A percentile compares a stretch with the other conserved stretches of the same genome.
Conservation (phyloP, 2,888 invertebrate genomes). For the Xanthostigma xanthostigma region DNA sequence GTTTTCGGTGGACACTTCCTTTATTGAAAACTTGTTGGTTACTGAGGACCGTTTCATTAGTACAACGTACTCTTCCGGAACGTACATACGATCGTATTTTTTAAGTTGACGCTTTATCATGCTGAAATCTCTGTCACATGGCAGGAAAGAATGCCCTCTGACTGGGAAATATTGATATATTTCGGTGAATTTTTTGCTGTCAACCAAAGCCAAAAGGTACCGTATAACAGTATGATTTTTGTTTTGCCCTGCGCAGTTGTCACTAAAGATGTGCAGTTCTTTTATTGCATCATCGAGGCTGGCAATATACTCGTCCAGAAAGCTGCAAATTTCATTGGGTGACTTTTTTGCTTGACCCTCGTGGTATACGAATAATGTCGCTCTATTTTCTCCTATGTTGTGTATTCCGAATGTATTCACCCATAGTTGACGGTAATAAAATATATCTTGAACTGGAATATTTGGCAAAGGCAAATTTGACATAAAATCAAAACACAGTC, state of each 20-base stretch:
- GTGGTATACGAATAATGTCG: constrained; percentile 11
- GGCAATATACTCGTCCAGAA: constrained; percentile 5
- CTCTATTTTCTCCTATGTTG: constrained; percentile 9
- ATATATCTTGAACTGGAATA: constrained; percentile 15
- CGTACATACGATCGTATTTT: neutral
- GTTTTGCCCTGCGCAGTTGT: constrained; percentile 10
- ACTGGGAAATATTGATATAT: constrained; percentile 10
- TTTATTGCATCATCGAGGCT: constrained; percentile 7
- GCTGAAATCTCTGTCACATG: constrained; percentile 11
- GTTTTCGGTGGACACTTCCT: too few relatives aligned
- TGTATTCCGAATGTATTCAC: constrained; percentile 11
- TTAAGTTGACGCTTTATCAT: constrained; percentile 9
- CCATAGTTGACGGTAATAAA: constrained; percentile 16
- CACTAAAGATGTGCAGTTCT: constrained; percentile 9
- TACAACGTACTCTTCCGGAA: neutral
- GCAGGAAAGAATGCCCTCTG: constrained; percentile 11
- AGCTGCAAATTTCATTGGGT: constrained; percentile 8
- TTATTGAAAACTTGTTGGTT: too few relatives aligned
- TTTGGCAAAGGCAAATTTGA: constrained; percentile 15
- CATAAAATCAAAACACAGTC: constrained; percentile 15
- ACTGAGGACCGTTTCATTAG: too few relatives aligned
- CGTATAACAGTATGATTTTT: constrained; percentile 10
- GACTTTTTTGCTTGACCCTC: constrained; percentile 10
- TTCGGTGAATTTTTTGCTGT: constrained; percentile 8
- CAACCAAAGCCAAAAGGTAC: constrained; percentile 8